Conservation (phyloP, 2,797 vertebrate species). For the Gymnoscopelus braueri region DNA sequence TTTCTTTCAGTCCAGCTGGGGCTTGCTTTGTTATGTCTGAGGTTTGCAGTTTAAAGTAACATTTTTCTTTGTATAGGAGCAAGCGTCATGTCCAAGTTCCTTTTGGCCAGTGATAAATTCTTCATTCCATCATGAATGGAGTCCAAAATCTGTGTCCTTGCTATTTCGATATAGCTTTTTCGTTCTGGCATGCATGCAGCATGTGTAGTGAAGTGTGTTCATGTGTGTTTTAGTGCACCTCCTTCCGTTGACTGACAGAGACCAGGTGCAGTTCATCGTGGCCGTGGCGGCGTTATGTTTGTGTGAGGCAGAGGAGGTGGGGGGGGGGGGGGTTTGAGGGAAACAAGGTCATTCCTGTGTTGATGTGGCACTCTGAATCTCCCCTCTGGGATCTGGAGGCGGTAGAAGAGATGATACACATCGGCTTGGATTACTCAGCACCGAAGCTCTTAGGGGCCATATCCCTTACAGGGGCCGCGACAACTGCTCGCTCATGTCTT, state of each 20-base stretch:
- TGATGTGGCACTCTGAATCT: conserved; percentile 71
- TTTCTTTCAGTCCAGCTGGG: background rate
- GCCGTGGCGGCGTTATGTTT: conserved; percentile 54
- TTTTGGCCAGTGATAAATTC: no score
- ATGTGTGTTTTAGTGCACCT: conserved; percentile 51
- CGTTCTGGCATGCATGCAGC: background rate
- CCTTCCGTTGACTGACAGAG: conserved; percentile 65
- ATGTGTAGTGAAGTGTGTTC: conserved; percentile 27
- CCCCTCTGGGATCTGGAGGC: conserved; percentile 59
- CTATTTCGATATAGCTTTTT: conserved; percentile 10
- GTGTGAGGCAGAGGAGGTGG: conserved; percentile 41
- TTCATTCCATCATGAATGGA: no score
- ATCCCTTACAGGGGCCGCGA: conserved; percentile 38
- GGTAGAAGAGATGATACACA: conserved; percentile 62
- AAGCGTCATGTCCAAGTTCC: no score
- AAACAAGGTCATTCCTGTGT: conserved; percentile 68
- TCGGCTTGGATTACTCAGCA: conserved; percentile 65
- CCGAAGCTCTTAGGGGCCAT: conserved; percentile 40
- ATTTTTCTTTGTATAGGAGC: no score
- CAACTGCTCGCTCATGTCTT: conserved; percentile 48
- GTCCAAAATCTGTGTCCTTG: no score
- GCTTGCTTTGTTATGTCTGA: no score
- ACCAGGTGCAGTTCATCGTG: conserved; percentile 61
- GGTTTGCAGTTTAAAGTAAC: no score
- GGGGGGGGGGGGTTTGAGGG: conserved; percentile 44